Conservation (phyloP, 1,140 invertebrate genomes). For the Chymomyza costata region DNA sequence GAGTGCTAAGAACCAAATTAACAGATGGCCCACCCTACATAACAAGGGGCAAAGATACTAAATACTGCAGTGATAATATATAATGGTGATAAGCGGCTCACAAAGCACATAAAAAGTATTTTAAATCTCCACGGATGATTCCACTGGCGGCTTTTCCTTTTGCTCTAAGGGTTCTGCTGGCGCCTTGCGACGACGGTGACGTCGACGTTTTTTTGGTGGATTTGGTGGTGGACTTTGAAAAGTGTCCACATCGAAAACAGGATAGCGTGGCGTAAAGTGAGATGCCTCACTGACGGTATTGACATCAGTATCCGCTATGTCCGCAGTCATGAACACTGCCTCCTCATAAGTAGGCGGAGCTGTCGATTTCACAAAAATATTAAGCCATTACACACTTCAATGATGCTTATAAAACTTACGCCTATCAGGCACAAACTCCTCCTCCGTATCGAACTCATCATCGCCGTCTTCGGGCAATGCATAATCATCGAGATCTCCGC, state of each 20-base stretch:
- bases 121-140: constrained; percentile 63
- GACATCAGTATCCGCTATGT: constrained; percentile 64
- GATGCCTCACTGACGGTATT: constrained; percentile 58
- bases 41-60: constrained; percentile 13
- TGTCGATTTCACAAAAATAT: no score
- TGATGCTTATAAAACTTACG: constrained; percentile 37
- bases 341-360: constrained; percentile 70
- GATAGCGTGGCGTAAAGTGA: constrained; percentile 63
- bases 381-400: no score
- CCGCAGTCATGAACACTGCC: constrained; percentile 67
- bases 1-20: no score
- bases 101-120: background rate
- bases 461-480: constrained; percentile 55
- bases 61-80: constrained; percentile 62
- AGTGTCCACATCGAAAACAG: constrained; percentile 65
- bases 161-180: constrained; percentile 28
- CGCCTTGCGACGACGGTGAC: constrained; percentile 36
- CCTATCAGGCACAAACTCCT: constrained; percentile 45
- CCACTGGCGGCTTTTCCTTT: constrained; percentile 42
- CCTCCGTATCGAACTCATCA: constrained; percentile 49
- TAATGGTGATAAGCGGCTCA: constrained; percentile 14
- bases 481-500: constrained; percentile 49
- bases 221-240: constrained; percentile 58
- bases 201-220: constrained; percentile 50
- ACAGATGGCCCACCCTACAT: no score